Conservation (phyloP, 1,140 invertebrate species). For the Nylanderia fulva region DNA sequence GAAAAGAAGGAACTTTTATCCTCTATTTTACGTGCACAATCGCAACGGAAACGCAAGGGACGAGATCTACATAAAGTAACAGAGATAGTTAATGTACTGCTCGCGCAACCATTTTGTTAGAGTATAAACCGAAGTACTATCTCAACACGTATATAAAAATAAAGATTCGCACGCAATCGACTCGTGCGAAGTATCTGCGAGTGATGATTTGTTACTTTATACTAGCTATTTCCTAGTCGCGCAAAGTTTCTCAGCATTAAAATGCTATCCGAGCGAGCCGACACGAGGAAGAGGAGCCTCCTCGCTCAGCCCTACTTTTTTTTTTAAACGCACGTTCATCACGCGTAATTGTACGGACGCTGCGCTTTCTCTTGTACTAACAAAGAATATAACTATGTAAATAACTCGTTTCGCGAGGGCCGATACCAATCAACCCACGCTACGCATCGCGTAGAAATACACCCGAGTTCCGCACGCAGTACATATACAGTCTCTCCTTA, state of each 20-base stretch:
- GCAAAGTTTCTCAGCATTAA: slow-evolving; percentile 78
- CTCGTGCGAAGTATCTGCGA: background rate
- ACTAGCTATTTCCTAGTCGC: slow-evolving; percentile 51
- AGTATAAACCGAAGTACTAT: slow-evolving; percentile 22
- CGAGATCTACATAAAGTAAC: slow-evolving; percentile 3
- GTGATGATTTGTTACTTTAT: slow-evolving; percentile 40
- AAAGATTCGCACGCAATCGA: slow-evolving; percentile 27
- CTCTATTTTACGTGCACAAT: background rate
- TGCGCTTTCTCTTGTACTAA: slow-evolving; percentile 44
- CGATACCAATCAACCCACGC: slow-evolving; percentile 45
- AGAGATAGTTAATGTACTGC: background rate
- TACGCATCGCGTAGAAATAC: slow-evolving; percentile 37
- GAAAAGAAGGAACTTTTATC: background rate
- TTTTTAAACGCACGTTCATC: slow-evolving; percentile 49
- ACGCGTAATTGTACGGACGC: slow-evolving; percentile 18
- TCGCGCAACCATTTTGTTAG: slow-evolving; percentile 15
- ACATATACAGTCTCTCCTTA: background rate
- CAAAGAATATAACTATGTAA: slow-evolving; percentile 33
- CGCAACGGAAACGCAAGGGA: background rate
- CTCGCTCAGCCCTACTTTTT: slow-evolving; percentile 33
- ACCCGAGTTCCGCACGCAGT: background rate
- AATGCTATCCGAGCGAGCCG: slow-evolving; percentile 62
- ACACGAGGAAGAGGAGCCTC: slow-evolving; percentile 40
- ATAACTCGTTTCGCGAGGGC: background rate
- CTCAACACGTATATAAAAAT: background rate